Evolutionary conservation across 2,888 invertebrate species (phyloP), one percentile per base, ranked within the genome.

Genomic region (Plemyria rubiginata): DNA sequence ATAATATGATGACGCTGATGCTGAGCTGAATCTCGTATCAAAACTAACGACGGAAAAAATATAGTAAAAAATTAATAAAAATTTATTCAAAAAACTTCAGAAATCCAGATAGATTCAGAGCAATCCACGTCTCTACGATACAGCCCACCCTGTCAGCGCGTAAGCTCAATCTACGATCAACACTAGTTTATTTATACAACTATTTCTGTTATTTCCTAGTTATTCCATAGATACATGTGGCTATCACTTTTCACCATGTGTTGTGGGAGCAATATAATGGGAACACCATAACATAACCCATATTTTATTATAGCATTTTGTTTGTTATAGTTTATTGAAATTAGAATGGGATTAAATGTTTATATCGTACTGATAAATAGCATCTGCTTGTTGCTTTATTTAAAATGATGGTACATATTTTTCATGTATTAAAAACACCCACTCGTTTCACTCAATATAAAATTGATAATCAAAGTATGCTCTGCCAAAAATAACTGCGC

Each of bases 221-320:
- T 60, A 48, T 65, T 59, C 53, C 54, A 59, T 62, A 16, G 65
- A 65, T 66, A 56, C 62, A 66, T 57, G 49, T 67, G 70, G 58
- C 58, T 43, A 59, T 57, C 54, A 50, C 38, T 62, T 65, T 65
- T 60, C 64, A 65, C 62, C 66, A 65, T 60, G 36, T 65, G 64
- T 36, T 56, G 56, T 56, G 56, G 40, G 57, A 57, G 56, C 62
- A 60, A 60, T 66, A 58, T 62, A 59, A 60, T 57, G 41, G 46
- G 65, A 62, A 65, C 69, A 57, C 48, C 45, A 62, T 59, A 65
- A 66, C 65, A 59, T 65, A 65, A 62, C 67, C 69, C 63, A 69
- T 69, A 69, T 67, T 63, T 69, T 54, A 57, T 65, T 63, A 59
- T 59, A 56, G 56, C 60, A 64, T 58, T 65, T 69, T 54, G 58